A percentile compares a stretch with the other conserved stretches of the same genome.
Evolutionary conservation across 2,888 invertebrate species (phyloP).

Genomic region (Andricus quercusramuli): DNA sequence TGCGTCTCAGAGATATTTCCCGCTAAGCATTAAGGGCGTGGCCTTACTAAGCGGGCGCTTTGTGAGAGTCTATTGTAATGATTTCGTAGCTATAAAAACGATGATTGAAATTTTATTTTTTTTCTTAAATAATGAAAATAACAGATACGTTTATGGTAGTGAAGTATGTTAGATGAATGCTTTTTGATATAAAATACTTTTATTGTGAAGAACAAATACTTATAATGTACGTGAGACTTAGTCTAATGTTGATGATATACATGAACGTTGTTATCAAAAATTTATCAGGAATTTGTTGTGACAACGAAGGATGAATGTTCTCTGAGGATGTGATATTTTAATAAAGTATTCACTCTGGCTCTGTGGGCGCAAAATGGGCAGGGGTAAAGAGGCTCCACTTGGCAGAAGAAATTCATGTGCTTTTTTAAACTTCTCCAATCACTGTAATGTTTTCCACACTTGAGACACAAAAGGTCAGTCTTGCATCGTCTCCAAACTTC

Average conservation of each 20-base stretch:
- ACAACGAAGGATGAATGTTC: constrained; percentile 59
- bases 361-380: constrained; percentile 64
- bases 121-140: neutral
- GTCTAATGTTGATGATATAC: neutral
- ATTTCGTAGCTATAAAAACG: neutral
- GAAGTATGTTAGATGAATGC: neutral
- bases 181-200: neutral
- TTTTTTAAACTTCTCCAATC: constrained; percentile 68
- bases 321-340: constrained; percentile 66
- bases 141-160: neutral
- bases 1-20: too few species aligned
- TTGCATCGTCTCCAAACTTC: constrained; percentile 64
- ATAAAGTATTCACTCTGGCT: constrained; percentile 62
- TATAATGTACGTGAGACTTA: neutral
- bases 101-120: neutral
- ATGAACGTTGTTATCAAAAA: neutral
- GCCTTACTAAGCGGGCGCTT: too few species aligned
- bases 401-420: constrained; percentile 70
- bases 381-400: constrained; percentile 61
- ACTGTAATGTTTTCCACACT: constrained; percentile 64
- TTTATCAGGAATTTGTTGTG: constrained; percentile 47
- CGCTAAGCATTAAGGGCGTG: too few species aligned
- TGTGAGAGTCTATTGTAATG: neutral
- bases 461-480: constrained; percentile 60
- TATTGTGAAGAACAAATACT: neutral